phyloP scores from a whole-genome alignment of 2,797 vertebrate genomes.

The Catamblyrhynchus diadema region DNA sequence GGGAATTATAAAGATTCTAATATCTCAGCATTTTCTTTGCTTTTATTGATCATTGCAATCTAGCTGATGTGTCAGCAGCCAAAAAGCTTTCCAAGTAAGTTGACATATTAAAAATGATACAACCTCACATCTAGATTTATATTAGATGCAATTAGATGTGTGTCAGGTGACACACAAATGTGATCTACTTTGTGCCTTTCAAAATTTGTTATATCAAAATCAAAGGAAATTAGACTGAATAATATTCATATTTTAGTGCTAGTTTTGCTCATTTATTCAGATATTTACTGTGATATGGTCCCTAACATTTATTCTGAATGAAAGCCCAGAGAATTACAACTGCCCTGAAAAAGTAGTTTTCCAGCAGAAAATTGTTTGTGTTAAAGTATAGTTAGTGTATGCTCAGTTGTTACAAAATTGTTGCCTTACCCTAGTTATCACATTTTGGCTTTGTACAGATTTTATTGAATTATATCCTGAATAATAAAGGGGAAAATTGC shows the following conservation, averaged over 20 bases:
- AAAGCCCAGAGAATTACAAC: constrained; percentile 21
- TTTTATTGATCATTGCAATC: constrained; percentile 44
- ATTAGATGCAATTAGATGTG: constrained; percentile 31
- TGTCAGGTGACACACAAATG: neutral
- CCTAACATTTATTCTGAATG: neutral
- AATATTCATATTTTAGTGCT: constrained; percentile 36
- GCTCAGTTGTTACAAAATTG: neutral
- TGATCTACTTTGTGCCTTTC: constrained; percentile 42
- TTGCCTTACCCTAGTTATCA: neutral
- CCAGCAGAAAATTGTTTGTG: neutral
- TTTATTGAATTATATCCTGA: neutral
- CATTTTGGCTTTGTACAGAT: neutral
- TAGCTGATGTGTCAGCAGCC: constrained; percentile 39
- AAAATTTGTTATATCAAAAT: constrained; percentile 57
- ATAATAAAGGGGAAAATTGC: neutral
- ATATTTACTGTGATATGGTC: neutral
- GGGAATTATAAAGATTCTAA: constrained; percentile 38
- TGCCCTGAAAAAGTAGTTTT: constrained; percentile 39
- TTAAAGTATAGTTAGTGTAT: neutral
- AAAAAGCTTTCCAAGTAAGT: constrained; percentile 30
- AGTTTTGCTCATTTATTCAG: constrained; percentile 32
- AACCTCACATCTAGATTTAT: constrained; percentile 55
- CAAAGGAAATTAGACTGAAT: constrained; percentile 48
- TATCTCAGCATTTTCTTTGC: constrained; percentile 28
- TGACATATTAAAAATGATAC: constrained; percentile 51